Conservation (phyloP, 2,888 invertebrate species). For the Tiliacea citrago region DNA sequence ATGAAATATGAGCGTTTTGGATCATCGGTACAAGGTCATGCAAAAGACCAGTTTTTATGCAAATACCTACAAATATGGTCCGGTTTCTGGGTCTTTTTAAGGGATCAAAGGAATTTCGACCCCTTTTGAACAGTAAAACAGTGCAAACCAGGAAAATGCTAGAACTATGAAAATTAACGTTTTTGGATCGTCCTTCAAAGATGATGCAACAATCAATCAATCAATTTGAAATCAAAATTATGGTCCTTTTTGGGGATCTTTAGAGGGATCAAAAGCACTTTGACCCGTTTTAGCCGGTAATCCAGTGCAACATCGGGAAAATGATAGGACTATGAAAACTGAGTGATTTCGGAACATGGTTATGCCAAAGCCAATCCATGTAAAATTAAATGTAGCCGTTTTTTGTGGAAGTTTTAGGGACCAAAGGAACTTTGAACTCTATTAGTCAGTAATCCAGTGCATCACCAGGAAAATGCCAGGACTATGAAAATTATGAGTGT, state of each 20-base stretch:
- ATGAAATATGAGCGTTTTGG: conserved; percentile 40
- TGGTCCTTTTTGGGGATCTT: too few species aligned
- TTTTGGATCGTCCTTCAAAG: too few species aligned
- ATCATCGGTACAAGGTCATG: conserved; percentile 31
- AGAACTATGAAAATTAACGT: too few species aligned
- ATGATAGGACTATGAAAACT: too few species aligned
- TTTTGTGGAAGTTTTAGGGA: neutral
- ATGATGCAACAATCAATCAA: too few species aligned
- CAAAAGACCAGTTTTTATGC: neutral
- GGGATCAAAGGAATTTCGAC: too few species aligned
- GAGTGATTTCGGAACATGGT: neutral
- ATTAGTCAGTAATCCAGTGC: neutral
- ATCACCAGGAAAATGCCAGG: neutral
- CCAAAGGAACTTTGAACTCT: neutral
- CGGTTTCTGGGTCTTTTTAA: neutral
- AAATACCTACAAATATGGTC: neutral
- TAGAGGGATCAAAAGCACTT: too few species aligned
- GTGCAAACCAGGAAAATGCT: neutral
- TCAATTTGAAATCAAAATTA: too few species aligned
- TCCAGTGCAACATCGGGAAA: too few species aligned
- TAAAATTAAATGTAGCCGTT: neutral
- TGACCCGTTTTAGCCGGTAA: too few species aligned
- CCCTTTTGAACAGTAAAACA: too few species aligned
- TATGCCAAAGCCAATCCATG: too few species aligned
- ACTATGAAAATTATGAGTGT: neutral